phyloP scores from a whole-genome alignment of 2,113 vertebrate genomes.

The Phasianus colchicus region DNA sequence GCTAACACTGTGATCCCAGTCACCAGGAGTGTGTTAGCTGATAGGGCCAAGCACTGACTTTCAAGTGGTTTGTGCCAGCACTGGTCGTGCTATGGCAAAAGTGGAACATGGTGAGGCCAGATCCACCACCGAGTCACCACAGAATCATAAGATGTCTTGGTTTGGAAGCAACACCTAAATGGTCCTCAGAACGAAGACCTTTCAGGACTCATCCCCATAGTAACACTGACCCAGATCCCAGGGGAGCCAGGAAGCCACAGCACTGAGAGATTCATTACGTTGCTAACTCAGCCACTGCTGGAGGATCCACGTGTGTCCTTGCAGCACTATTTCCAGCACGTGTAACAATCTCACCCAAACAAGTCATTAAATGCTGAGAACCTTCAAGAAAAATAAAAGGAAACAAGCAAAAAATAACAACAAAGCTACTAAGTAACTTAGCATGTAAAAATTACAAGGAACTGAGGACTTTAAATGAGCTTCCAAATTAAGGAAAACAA shows the following conservation, averaged over 20 bases:
- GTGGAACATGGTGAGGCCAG: background rate
- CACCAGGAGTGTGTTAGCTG: accelerated
- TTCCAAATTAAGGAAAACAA: background rate
- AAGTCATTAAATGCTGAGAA: background rate
- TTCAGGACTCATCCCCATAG: background rate
- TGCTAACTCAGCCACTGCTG: background rate
- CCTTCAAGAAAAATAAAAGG: background rate
- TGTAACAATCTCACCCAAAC: background rate
- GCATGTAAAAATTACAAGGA: constrained; percentile 6
- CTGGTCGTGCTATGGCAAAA: background rate
- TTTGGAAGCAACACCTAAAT: background rate
- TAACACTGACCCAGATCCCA: background rate
- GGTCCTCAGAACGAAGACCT: background rate
- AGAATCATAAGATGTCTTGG: background rate
- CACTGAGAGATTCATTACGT: background rate
- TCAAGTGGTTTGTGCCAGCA: background rate
- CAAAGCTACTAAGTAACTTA: background rate
- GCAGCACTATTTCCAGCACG: background rate
- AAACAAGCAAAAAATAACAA: background rate
- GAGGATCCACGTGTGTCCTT: background rate
- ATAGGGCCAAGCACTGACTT: background rate
- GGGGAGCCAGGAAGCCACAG: accelerated
- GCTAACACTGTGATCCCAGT: accelerated
- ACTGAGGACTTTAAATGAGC: background rate
- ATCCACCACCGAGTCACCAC: background rate